Conservation (phyloP, 2,113 vertebrate genomes). For the Rhinoderma darwinii region DNA sequence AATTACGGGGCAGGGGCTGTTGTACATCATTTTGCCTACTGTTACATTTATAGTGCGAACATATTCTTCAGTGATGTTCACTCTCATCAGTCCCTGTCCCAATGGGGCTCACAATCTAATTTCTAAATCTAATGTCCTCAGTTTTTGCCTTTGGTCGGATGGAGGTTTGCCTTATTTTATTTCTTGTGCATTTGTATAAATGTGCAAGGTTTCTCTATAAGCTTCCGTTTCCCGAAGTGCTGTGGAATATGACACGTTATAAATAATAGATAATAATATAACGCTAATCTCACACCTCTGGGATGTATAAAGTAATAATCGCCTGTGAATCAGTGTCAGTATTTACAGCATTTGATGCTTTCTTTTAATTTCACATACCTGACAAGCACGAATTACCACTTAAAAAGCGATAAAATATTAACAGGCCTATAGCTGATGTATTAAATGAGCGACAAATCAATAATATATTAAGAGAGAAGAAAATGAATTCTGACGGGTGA, state of each 20-base stretch:
- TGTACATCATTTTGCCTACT: too few species aligned
- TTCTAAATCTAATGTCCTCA: too few species aligned
- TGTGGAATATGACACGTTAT: not conserved
- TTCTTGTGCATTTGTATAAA: not conserved
- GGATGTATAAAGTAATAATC: not conserved
- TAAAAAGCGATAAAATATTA: constrained; percentile 21
- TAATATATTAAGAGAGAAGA: constrained; percentile 9
- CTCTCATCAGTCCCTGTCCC: too few species aligned
- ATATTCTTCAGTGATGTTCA: too few species aligned
- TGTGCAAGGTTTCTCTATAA: not conserved
- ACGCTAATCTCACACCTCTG: constrained; percentile 27
- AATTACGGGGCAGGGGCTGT: too few species aligned
- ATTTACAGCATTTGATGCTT: not conserved
- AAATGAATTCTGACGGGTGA: not conserved
- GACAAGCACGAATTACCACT: constrained; percentile 30
- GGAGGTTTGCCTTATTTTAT: not conserved
- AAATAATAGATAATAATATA: constrained; percentile 7
- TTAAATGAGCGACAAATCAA: not conserved
- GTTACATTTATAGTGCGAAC: too few species aligned
- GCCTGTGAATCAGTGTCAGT: constrained; percentile 6
- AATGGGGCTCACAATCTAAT: too few species aligned
- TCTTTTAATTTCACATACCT: not conserved
- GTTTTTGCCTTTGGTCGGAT: too few species aligned
- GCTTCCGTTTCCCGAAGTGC: too few species aligned
- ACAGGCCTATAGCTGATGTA: not conserved